These are phyloP conservation scores for Malacosoma neustria DNA, from an alignment of 2,888 invertebrate species.

Conservation along the genomic window DNA sequence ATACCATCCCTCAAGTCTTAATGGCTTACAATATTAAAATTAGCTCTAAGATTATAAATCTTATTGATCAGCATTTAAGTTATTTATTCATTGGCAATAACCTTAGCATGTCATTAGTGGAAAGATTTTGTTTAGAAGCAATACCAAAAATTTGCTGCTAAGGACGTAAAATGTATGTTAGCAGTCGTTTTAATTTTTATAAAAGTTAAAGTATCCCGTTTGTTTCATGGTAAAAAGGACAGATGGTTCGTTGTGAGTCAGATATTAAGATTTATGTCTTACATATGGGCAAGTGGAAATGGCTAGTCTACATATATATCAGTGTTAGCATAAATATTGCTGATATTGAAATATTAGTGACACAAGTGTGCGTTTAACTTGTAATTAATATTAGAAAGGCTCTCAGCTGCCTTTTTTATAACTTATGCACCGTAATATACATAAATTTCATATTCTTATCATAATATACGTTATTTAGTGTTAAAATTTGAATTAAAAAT, in stretches of 20 bases:
- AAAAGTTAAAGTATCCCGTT: slow-evolving; percentile 20
- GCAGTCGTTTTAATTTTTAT: slow-evolving; percentile 63
- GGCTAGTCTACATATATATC: slow-evolving; percentile 4
- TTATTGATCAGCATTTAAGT: slow-evolving; percentile 21
- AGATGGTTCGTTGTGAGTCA: slow-evolving; percentile 9
- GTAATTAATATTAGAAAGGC: too few species aligned
- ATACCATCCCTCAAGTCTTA: slow-evolving; percentile 59
- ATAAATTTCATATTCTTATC: too few species aligned
- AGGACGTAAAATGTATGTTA: slow-evolving; percentile 59
- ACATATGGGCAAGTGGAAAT: slow-evolving; percentile 1
- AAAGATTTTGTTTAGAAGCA: slow-evolving; percentile 16
- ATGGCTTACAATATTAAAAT: slow-evolving; percentile 48
- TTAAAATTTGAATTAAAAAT: too few species aligned
- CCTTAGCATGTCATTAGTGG: slow-evolving; percentile 30
- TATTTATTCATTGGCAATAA: slow-evolving; percentile 19
- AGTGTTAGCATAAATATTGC: too few species aligned
- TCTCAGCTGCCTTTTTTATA: too few species aligned
- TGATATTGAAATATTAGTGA: too few species aligned
- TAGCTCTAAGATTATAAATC: slow-evolving; percentile 29
- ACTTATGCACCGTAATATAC: too few species aligned
- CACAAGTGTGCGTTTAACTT: too few species aligned
- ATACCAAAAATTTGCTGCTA: slow-evolving; percentile 57
- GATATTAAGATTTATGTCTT: slow-evolving; percentile 9
- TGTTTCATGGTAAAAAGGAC: slow-evolving; percentile 22
- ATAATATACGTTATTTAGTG: too few species aligned